phyloP scores from a whole-genome alignment of 2,797 vertebrate species.

The Paratrypauchen microcephalus region DNA sequence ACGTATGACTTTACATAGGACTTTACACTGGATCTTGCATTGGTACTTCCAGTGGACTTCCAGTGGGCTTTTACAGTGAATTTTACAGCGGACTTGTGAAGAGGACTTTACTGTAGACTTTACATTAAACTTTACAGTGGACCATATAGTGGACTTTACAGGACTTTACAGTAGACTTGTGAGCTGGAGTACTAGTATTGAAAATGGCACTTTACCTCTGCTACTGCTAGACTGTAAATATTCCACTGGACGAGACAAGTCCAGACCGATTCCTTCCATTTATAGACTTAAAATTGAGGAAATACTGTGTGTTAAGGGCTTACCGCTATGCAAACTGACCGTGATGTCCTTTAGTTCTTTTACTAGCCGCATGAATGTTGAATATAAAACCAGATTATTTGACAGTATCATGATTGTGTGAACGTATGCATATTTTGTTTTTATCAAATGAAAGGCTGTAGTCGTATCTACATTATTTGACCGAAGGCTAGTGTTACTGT shows the following conservation, averaged over 20 bases:
- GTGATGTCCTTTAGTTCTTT: no score
- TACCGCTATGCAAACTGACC: neutral
- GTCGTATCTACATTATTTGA: no score
- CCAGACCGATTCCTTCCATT: neutral
- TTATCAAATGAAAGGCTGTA: neutral
- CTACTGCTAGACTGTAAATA: neutral
- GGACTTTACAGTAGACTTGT: neutral
- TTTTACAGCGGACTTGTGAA: no score
- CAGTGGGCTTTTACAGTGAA: no score
- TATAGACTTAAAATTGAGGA: neutral
- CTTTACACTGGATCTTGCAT: no score
- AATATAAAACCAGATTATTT: neutral
- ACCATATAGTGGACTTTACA: neutral
- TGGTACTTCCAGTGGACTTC: no score
- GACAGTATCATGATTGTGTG: no score
- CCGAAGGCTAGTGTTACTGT: neutral
- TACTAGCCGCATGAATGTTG: no score
- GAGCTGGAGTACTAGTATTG: neutral
- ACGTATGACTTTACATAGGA: no score
- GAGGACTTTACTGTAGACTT: no score
- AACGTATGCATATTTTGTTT: no score
- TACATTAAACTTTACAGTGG: no score
- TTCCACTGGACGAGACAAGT: neutral
- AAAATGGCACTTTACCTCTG: neutral
- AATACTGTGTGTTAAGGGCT: neutral